A percentile compares a stretch with the other conserved stretches of the same genome.
Conservation (phyloP, 2,797 vertebrate species). For the Megaceryle alcyon region DNA sequence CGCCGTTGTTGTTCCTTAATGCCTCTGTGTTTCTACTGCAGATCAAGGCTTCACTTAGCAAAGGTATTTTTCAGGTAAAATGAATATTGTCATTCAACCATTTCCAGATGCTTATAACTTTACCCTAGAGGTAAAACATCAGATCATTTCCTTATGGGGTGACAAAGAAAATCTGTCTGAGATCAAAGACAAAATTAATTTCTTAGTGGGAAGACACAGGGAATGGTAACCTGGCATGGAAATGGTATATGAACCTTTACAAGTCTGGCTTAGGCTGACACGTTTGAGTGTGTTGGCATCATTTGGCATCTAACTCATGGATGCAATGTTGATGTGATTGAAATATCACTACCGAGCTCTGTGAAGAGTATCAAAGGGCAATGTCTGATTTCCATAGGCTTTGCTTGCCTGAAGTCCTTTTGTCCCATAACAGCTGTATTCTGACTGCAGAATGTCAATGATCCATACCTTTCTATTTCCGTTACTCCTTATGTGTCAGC, state of each 20-base stretch:
- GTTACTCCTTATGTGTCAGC: not conserved
- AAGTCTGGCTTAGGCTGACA: not conserved
- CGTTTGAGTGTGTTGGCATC: not conserved
- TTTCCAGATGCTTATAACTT: constrained; percentile 14
- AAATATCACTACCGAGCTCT: not conserved
- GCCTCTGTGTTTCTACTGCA: not conserved
- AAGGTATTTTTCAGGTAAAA: not conserved
- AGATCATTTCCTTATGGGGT: not conserved
- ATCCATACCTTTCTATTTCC: not conserved
- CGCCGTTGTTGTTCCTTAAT: not conserved
- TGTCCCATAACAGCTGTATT: not conserved
- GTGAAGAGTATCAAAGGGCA: not conserved
- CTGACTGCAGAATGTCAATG: not conserved
- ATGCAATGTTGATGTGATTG: not conserved
- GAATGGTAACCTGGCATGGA: not conserved
- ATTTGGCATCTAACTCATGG: not conserved
- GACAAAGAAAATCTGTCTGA: not conserved
- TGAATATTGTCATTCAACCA: not conserved
- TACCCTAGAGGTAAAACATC: not conserved
- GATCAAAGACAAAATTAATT: not conserved
- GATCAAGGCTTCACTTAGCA: not conserved
- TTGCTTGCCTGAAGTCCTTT: not conserved
- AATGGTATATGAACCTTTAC: not conserved
- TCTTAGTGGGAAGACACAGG: not conserved
- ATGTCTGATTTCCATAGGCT: not conserved